These are phyloP conservation scores for Scolanthus callimorphus DNA, from an alignment of 92 coral and sea anemone genomes.

Conservation along the genomic window DNA sequence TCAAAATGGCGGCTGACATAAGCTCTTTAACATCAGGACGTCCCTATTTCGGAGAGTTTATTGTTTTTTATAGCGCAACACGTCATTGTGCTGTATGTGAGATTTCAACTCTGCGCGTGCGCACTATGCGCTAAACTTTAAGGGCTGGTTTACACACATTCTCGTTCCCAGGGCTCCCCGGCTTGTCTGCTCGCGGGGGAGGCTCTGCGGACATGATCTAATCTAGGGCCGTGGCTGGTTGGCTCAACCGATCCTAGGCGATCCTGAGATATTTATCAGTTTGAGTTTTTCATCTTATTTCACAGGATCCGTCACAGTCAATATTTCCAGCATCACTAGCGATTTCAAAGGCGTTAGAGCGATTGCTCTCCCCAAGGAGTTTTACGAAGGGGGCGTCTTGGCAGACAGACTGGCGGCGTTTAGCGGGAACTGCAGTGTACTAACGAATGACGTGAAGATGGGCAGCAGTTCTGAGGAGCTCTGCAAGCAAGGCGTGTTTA, in stretches of 20 bases:
- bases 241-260: conserved; percentile 5
- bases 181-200: no score
- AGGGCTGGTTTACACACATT: no score
- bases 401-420: conserved; percentile 42
- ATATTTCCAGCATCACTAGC: conserved; percentile 37
- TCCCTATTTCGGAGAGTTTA: no score
- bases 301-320: conserved; percentile 54
- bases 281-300: conserved; percentile 8
- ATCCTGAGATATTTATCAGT: conserved; percentile 8
- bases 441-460: conserved; percentile 23
- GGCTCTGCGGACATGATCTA: no score
- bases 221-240: no score
- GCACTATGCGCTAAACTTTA: no score
- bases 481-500: conserved; percentile 60
- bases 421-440: conserved; percentile 69
- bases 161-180: no score
- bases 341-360: conserved; percentile 36
- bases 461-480: conserved; percentile 30
- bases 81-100: no score
- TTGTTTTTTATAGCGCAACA: no score
- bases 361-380: conserved; percentile 68
- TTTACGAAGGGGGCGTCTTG: conserved; percentile 50
- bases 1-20: no score
- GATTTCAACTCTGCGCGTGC: no score
- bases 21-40: no score